A percentile compares a stretch with the other conserved stretches of the same genome.
Evolutionary conservation across 2,888 invertebrate species (phyloP).

Genomic region (Lasioglossum morio): DNA sequence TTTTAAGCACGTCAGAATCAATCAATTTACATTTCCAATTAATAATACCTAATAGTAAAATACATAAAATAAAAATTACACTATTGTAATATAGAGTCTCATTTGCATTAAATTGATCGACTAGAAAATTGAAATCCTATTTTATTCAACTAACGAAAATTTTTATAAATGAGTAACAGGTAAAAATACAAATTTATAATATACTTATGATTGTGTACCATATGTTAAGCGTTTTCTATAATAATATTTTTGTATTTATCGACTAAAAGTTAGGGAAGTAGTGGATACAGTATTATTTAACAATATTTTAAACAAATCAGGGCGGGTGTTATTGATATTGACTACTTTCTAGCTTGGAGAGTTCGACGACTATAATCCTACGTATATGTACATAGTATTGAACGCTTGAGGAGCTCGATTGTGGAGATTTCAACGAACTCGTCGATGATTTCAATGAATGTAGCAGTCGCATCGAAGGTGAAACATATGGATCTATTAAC

Average conservation of each 20-base stretch:
- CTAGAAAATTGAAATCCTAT: not conserved
- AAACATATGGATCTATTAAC: too few species aligned
- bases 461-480: not conserved
- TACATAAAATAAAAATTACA: too few species aligned
- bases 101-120: too few species aligned
- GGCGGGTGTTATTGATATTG: not conserved
- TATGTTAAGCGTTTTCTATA: not conserved
- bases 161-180: not conserved
- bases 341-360: not conserved
- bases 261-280: not conserved
- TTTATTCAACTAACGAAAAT: not conserved
- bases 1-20: too few species aligned
- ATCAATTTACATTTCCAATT: too few species aligned
- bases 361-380: not conserved
- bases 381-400: not conserved
- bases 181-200: not conserved
- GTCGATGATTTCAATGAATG: conserved; percentile 59
- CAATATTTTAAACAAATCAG: not conserved
- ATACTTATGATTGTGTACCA: not conserved
- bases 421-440: conserved; percentile 62
- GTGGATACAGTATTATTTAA: not conserved
- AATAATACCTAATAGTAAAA: too few species aligned
- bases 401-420: conserved; percentile 6
- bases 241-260: not conserved
- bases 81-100: not conserved